Evolutionary conservation across 2,113 vertebrate genomes (phyloP).

Genomic region (Athene cunicularia): DNA sequence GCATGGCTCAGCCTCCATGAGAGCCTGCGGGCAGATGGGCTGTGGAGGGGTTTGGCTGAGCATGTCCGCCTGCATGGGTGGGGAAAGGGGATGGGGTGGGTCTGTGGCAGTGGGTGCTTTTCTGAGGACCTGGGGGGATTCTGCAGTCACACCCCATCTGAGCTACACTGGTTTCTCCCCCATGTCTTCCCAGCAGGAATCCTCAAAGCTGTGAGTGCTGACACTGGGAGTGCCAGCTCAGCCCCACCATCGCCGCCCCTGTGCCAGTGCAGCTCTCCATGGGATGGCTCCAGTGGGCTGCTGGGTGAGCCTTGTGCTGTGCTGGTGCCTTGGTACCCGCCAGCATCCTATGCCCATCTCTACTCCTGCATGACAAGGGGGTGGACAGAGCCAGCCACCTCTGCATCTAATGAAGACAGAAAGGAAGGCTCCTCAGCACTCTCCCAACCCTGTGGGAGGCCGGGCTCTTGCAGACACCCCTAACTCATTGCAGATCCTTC

Average conservation of each 20-base stretch:
- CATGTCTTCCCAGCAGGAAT: background rate
- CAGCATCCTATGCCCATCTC: background rate
- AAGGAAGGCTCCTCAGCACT: background rate
- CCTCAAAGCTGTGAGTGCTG: background rate
- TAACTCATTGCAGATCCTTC: background rate
- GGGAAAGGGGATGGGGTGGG: background rate
- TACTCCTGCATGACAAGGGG: fast-evolving
- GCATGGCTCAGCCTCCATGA: background rate
- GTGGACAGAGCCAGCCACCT: background rate
- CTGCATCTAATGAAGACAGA: background rate
- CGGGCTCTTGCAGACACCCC: background rate
- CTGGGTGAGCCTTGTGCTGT: background rate
- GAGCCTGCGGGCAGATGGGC: background rate
- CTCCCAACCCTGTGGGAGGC: fast-evolving
- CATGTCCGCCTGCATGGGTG: background rate
- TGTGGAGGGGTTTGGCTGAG: background rate
- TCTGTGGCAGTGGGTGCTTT: background rate
- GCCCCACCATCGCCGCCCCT: background rate
- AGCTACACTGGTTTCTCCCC: background rate
- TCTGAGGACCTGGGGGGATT: background rate
- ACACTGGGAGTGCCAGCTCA: background rate
- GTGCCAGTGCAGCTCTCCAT: background rate
- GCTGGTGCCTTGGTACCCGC: fast-evolving
- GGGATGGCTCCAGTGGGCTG: background rate
- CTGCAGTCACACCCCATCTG: background rate